Conservation (phyloP, 2,888 invertebrate genomes). For the Athetis lepigone region DNA sequence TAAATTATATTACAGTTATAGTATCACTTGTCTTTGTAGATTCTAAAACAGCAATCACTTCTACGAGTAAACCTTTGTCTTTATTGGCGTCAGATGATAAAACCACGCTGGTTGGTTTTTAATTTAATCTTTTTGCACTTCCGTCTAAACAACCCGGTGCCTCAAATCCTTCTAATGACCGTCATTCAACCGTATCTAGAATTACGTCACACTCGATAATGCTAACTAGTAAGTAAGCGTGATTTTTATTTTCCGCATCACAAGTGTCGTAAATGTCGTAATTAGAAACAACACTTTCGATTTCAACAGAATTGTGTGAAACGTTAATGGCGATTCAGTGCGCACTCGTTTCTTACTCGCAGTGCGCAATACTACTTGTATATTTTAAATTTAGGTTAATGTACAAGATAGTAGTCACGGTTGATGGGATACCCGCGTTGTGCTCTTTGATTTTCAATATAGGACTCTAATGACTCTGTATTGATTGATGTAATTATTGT, state of each 20-base stretch:
- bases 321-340: slow-evolving; percentile 75
- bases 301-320: slow-evolving; percentile 84
- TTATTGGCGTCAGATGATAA: slow-evolving; percentile 51
- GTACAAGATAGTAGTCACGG: slow-evolving; percentile 74
- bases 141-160: slow-evolving; percentile 46
- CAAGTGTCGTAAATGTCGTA: slow-evolving; percentile 69
- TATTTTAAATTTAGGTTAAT: slow-evolving; percentile 86
- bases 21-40: slow-evolving; percentile 14
- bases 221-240: slow-evolving; percentile 53
- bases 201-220: slow-evolving; percentile 67
- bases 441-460: slow-evolving; percentile 56
- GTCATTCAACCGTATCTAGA: slow-evolving; percentile 64
- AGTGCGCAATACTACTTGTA: slow-evolving; percentile 80
- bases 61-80: background rate
- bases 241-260: slow-evolving; percentile 67
- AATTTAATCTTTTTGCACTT: slow-evolving; percentile 64
- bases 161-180: slow-evolving; percentile 62
- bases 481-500: slow-evolving; percentile 70
- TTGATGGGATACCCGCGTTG: slow-evolving; percentile 62
- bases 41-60: background rate
- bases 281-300: slow-evolving; percentile 78
- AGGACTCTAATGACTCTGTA: slow-evolving; percentile 55
- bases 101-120: slow-evolving; percentile 49
- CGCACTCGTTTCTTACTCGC: slow-evolving; percentile 80
- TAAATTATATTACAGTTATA: slow-evolving; percentile 14